Percentiles rank a stretch among this genome's conserved stretches.
Conservation (phyloP, 2,797 vertebrate genomes). For the Melanotaenia nigrans region DNA sequence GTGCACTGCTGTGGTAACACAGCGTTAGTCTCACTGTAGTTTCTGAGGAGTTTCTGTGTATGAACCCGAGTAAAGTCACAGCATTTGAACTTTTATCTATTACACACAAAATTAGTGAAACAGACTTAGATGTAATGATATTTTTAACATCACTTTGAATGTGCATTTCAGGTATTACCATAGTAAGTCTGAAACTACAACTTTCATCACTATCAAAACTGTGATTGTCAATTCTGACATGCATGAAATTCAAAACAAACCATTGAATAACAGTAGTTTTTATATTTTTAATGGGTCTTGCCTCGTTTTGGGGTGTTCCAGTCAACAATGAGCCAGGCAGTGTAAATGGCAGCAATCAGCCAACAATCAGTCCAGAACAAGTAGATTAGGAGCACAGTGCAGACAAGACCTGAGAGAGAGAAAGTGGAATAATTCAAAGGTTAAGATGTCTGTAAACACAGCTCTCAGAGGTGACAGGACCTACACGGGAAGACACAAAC, state of each 20-base stretch:
- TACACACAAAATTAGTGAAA: neutral
- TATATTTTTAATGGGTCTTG: constrained; percentile 47
- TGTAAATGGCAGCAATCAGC: constrained; percentile 90
- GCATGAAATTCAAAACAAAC: too few relatives aligned
- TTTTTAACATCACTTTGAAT: neutral
- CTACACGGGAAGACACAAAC: neutral
- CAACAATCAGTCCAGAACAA: constrained; percentile 95
- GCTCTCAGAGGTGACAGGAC: neutral
- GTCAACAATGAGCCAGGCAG: constrained; percentile 94
- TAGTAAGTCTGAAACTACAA: neutral
- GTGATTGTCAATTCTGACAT: too few relatives aligned
- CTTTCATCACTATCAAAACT: neutral
- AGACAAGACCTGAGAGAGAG: constrained; percentile 81
- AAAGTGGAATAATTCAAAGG: neutral
- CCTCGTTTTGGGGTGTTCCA: constrained; percentile 98
- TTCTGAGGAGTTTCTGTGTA: neutral
- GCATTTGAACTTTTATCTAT: neutral
- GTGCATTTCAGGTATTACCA: neutral
- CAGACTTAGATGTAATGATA: neutral
- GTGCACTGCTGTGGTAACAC: neutral
- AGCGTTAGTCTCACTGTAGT: neutral
- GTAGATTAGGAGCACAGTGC: constrained; percentile 89
- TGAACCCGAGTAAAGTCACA: neutral
- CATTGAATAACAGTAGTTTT: neutral
- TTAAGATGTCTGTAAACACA: neutral